Base-by-base conservation (phyloP, 2,888 invertebrate species). In the Odontocerum albicorne region DNA sequence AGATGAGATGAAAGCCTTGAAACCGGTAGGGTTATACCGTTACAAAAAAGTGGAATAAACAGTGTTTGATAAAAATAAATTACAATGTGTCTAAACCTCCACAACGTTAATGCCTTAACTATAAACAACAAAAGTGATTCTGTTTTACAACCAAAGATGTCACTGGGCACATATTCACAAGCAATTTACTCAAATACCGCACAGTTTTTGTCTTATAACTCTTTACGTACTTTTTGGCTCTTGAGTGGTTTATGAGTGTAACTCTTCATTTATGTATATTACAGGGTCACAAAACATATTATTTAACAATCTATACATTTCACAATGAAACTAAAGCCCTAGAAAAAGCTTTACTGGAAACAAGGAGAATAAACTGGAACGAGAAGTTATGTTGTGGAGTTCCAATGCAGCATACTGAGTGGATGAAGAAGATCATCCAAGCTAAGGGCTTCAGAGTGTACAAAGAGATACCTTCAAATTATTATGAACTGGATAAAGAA, bases 311-410 rank as follows among this genome's bases (percentile, higher is more conserved):
- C n/a, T 49, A 35, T 27, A 39, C 40, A 2, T 49, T 51, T 13
- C 16, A 49, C 27, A 15, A 44, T 17, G 40, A 55, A 12, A 13
- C 35, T 4, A 35, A 12, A n/a, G 49, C 44, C 16, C 19, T 59
- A 13, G 45, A 31, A 13, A 22, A 42, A 2, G 59, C 59, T 31
- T 21, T 70, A 31, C 54, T 54, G 19, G 57, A 63, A 49, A 65
- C 69, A 2, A 64, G 64, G 44, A 51, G 56, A 21, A 64, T 70
- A 27, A 61, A 68, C 47, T 70, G 67, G 66, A 15, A 27, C 2
- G 42, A 44, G 6, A 35, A 40, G 43, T 56, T 63, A 12, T 64
- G 65, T 32, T 61, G 63, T 20, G 65, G 64, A 2, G 57, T 66
- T 20, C 66, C 66, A 42, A 59, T 55, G 3, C 57, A 61, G 32